Conservation (phyloP, 2,113 vertebrate genomes). For the Coturnix japonica region DNA sequence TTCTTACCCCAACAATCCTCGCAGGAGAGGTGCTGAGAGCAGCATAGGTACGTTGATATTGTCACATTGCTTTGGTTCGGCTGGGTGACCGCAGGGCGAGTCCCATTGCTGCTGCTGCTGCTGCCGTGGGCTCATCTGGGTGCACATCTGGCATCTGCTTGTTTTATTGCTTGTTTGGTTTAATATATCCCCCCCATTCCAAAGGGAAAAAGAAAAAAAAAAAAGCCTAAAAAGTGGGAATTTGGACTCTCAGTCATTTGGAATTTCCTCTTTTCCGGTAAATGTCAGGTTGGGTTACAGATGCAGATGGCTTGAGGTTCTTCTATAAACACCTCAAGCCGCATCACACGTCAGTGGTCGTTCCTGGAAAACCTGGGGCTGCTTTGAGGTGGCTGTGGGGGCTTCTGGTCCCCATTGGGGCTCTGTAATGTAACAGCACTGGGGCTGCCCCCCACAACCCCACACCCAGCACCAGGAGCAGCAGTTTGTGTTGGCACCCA, state of each 20-base stretch:
- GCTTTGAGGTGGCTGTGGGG: not conserved
- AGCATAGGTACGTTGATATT: slow-evolving; percentile 81
- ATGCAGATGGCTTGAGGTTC: not conserved
- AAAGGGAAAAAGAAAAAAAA: too few relatives aligned
- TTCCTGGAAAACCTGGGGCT: not conserved
- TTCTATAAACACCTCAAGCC: not conserved
- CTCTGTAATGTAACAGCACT: rapidly evolving
- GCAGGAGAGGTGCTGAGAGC: slow-evolving; percentile 90
- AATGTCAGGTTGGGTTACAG: not conserved
- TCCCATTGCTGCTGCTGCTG: rapidly evolving
- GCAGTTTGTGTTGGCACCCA: not conserved
- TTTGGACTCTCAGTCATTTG: not conserved
- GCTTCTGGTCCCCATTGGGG: rapidly evolving
- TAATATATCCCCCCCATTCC: too few relatives aligned
- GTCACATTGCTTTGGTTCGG: rapidly evolving
- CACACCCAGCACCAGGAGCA: not conserved
- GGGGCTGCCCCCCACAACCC: not conserved
- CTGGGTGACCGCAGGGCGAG: rapidly evolving
- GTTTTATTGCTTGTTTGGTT: not conserved
- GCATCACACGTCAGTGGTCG: not conserved
- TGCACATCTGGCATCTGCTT: not conserved
- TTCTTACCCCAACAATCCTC: slow-evolving; percentile 89
- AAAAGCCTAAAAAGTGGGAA: not conserved
- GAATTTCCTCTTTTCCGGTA: not conserved
- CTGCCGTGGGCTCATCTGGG: not conserved